Evolutionary conservation across 2,888 invertebrate genomes (phyloP).

Genomic region (Leptothorax acervorum): DNA sequence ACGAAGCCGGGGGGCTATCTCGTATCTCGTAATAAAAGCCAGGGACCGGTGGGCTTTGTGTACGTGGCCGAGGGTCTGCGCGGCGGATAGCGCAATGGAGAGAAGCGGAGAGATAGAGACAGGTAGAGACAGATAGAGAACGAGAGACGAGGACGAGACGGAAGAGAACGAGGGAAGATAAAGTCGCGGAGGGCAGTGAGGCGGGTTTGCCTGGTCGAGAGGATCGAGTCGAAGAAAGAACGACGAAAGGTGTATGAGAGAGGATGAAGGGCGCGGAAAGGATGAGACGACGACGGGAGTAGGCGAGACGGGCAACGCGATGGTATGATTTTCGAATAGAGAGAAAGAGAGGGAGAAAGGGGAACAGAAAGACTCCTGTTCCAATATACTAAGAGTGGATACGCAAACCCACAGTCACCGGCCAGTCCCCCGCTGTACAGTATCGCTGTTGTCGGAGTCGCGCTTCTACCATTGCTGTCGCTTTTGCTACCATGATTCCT

Average conservation of each 20-base stretch:
- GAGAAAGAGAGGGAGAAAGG: conserved; percentile 40
- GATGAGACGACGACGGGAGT: conserved; percentile 37
- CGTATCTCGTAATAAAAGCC: conserved; percentile 80
- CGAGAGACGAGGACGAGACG: neutral
- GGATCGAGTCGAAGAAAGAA: conserved; percentile 73
- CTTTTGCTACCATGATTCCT: conserved; percentile 52
- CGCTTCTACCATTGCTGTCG: conserved; percentile 53
- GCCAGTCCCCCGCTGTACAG: conserved; percentile 74
- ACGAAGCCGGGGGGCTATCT: conserved; percentile 69
- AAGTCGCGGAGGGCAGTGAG: conserved; percentile 41
- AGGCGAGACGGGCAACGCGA: conserved; percentile 55
- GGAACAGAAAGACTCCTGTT: conserved; percentile 71
- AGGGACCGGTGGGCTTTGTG: conserved; percentile 76
- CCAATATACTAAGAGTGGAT: conserved; percentile 84
- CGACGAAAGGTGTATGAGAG: conserved; percentile 50
- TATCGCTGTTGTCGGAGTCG: conserved; percentile 65
- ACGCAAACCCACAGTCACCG: conserved; percentile 80
- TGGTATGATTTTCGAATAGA: conserved; percentile 58
- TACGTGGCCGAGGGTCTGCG: conserved; percentile 72
- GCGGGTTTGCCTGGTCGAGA: conserved; percentile 63
- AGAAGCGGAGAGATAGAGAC: conserved; percentile 55
- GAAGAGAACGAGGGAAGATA: conserved; percentile 25
- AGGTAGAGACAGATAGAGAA: conserved; percentile 21
- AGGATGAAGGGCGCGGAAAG: conserved; percentile 44
- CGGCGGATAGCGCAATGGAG: conserved; percentile 52